These are phyloP conservation scores for Channallabes apus DNA, from an alignment of 2,797 vertebrate genomes.

Conservation along the genomic window DNA sequence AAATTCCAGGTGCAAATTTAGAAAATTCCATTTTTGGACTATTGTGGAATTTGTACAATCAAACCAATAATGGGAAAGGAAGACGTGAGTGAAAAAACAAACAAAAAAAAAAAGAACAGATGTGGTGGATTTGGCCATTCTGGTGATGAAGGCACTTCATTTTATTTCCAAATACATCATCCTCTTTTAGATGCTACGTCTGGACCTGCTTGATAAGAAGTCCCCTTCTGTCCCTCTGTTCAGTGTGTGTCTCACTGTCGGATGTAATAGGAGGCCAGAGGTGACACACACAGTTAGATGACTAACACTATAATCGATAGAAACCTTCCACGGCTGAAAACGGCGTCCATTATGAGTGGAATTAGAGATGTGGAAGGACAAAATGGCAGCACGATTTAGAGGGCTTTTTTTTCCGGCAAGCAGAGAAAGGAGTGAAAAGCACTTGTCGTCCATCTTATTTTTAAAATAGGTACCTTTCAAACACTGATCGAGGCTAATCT, in stretches of 20 bases:
- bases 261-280: conserved; percentile 45
- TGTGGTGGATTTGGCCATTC: conserved; percentile 15
- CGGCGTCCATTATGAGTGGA: conserved; percentile 66
- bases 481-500: conserved; percentile 33
- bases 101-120: not conserved
- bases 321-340: conserved; percentile 70
- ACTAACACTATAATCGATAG: conserved; percentile 72
- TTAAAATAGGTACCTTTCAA: conserved; percentile 46
- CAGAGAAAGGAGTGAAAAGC: conserved; percentile 16
- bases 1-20: too few relatives aligned
- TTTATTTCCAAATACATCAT: conserved; percentile 62
- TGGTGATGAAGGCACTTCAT: conserved; percentile 55
- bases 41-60: conserved; percentile 9
- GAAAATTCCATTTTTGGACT: too few relatives aligned
- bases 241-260: conserved; percentile 14
- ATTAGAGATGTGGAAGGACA: conserved; percentile 71
- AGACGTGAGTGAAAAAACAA: not conserved
- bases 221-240: conserved; percentile 29
- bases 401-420: conserved; percentile 58
- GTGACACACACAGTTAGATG: conserved; percentile 59
- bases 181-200: conserved; percentile 61
- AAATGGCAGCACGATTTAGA: conserved; percentile 67
- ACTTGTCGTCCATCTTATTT: conserved; percentile 38
- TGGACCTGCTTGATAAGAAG: conserved; percentile 65
- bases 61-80: not conserved